Conservation (phyloP, 2,888 invertebrate genomes). For the Biston betularia region DNA sequence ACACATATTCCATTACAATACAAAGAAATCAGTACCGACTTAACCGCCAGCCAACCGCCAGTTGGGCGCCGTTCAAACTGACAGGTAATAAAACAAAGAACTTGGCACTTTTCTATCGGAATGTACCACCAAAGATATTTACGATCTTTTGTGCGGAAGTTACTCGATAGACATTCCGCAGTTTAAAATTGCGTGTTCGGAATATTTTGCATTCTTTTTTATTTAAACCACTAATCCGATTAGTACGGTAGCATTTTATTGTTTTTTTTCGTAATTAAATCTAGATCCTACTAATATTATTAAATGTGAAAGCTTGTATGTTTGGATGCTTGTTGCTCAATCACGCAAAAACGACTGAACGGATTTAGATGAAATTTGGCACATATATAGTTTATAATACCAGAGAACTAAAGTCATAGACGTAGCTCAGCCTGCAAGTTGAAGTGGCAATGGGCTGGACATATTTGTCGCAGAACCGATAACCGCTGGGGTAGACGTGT, state of each 20-base stretch:
- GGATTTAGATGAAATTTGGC: no score
- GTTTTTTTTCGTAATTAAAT: not conserved
- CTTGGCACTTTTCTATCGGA: slow-evolving; percentile 30
- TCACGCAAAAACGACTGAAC: no score
- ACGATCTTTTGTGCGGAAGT: slow-evolving; percentile 19
- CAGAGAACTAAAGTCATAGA: no score
- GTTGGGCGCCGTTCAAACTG: slow-evolving; percentile 20
- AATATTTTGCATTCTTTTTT: slow-evolving; percentile 1
- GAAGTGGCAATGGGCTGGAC: no score
- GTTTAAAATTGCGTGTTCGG: slow-evolving; percentile 8
- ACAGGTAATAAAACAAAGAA: slow-evolving; percentile 32
- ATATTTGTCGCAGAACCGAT: no score
- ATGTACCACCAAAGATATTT: slow-evolving; percentile 23
- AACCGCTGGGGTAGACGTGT: no score
- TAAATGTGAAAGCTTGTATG: no score
- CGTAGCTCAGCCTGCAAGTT: no score
- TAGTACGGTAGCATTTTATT: not conserved
- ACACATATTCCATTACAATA: slow-evolving; percentile 2
- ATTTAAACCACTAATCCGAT: not conserved
- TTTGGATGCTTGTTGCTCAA: no score
- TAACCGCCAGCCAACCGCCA: slow-evolving; percentile 22
- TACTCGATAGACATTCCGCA: slow-evolving; percentile 16
- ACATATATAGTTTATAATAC: no score
- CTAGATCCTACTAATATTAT: no score
- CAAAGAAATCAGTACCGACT: slow-evolving; percentile 5